phyloP scores from a whole-genome alignment of 2,888 invertebrate species.

The Cryptophagus acutangulus region DNA sequence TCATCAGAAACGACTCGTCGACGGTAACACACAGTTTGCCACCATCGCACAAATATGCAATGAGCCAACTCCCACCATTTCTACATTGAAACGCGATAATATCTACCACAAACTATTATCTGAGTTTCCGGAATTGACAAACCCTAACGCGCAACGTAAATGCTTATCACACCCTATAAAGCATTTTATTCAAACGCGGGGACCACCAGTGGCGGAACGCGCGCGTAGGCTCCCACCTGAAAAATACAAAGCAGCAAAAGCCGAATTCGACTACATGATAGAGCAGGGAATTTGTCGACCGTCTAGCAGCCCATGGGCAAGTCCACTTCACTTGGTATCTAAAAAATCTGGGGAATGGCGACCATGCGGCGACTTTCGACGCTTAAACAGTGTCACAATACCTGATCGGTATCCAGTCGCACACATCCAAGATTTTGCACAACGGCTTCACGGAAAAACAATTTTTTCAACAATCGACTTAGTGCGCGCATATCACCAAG shows the following conservation, averaged over 20 bases:
- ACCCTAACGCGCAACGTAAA: slow-evolving; percentile 39
- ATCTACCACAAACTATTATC: background rate
- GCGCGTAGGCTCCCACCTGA: background rate
- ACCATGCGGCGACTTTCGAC: slow-evolving; percentile 43
- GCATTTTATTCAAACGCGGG: slow-evolving; percentile 24
- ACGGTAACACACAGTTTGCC: slow-evolving; percentile 20
- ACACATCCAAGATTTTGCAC: slow-evolving; percentile 36
- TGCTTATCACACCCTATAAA: slow-evolving; percentile 17
- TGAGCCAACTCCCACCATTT: background rate
- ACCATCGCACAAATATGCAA: background rate
- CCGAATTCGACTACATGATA: background rate
- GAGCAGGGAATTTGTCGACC: slow-evolving; percentile 4
- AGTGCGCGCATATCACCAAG: slow-evolving; percentile 37
- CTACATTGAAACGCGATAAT: background rate
- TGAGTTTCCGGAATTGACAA: slow-evolving; percentile 28
- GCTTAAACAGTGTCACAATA: slow-evolving; percentile 30
- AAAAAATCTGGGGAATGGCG: slow-evolving; percentile 33
- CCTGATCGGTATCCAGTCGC: slow-evolving; percentile 32
- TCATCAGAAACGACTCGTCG: slow-evolving; percentile 1
- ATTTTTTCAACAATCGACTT: slow-evolving; percentile 16
- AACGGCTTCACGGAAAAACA: slow-evolving; percentile 11
- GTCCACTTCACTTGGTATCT: slow-evolving; percentile 30
- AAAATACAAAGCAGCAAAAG: background rate
- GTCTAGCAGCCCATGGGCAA: slow-evolving; percentile 28
- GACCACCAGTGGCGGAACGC: background rate